phyloP scores from a whole-genome alignment of 2,113 vertebrate species.

The Psilopogon haemacephalus region DNA sequence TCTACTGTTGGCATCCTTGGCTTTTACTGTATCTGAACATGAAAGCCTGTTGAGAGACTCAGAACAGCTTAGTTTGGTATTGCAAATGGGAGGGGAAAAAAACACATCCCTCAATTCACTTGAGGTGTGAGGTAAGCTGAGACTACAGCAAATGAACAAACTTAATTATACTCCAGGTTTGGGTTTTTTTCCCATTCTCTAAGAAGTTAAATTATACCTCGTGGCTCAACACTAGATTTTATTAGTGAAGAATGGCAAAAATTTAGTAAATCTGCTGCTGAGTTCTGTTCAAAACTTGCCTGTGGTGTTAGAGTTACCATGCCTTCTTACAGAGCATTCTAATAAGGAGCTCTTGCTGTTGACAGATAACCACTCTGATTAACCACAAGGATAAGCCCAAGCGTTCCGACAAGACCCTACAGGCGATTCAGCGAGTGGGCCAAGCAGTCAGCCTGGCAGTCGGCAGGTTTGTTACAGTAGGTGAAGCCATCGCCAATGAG shows the following conservation, averaged over 20 bases:
- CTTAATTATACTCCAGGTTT: background rate
- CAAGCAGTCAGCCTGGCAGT: constrained; percentile 94
- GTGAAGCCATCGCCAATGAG: constrained; percentile 94
- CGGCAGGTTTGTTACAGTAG: constrained; percentile 93
- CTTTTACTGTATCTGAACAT: background rate
- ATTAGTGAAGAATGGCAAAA: background rate
- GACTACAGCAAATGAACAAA: background rate
- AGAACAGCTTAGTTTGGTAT: background rate
- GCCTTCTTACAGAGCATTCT: background rate
- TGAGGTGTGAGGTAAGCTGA: background rate
- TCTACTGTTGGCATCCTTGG: background rate
- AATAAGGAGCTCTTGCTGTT: constrained; percentile 45
- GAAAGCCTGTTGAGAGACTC: background rate
- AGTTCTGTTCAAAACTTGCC: background rate
- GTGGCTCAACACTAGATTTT: background rate
- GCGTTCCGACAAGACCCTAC: constrained; percentile 92
- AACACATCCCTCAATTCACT: background rate
- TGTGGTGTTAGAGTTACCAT: background rate
- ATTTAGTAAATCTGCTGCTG: background rate
- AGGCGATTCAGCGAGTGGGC: constrained; percentile 92
- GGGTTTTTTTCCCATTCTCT: background rate
- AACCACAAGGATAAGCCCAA: constrained; percentile 98
- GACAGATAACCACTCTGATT: constrained; percentile 96
- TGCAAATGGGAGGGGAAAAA: background rate
- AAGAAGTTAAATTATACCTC: background rate